A percentile compares a stretch with the other conserved stretches of the same genome.
Evolutionary conservation across 2,797 vertebrate genomes (phyloP).

Genomic region (Moxostoma hubbsi): DNA sequence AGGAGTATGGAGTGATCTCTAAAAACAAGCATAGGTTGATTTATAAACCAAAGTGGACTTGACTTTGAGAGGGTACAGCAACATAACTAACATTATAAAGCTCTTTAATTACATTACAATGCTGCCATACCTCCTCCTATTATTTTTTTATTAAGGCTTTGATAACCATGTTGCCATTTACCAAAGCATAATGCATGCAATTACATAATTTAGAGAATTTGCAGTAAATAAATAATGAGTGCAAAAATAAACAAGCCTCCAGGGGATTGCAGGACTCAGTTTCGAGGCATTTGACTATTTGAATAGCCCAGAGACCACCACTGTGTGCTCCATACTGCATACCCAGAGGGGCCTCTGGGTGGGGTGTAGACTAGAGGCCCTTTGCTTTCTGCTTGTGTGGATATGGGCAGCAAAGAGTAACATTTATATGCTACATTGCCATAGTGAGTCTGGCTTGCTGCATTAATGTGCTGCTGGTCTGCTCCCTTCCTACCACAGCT

Average conservation of each 20-base stretch:
- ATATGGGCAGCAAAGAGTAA: conserved; percentile 29
- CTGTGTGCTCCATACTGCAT: conserved; percentile 17
- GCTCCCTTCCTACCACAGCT: conserved; percentile 17
- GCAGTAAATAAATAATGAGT: conserved; percentile 46
- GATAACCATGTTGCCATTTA: conserved; percentile 33
- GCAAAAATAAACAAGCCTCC: conserved; percentile 17
- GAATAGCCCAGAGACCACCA: conserved; percentile 12
- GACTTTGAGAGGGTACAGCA: too few relatives aligned
- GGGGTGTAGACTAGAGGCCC: conserved; percentile 13
- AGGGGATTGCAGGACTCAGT: conserved; percentile 22
- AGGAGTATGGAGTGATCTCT: background rate
- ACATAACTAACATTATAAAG: background rate
- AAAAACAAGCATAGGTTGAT: too few relatives aligned
- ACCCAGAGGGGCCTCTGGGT: conserved; percentile 16
- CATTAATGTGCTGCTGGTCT: conserved; percentile 44
- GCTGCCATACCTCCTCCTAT: background rate
- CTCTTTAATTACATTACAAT: background rate
- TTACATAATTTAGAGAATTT: conserved; percentile 43
- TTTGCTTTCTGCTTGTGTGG: conserved; percentile 31
- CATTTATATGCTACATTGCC: conserved; percentile 49
- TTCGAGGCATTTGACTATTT: conserved; percentile 31
- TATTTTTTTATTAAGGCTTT: conserved; percentile 27
- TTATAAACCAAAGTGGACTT: too few relatives aligned
- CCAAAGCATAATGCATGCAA: conserved; percentile 20
- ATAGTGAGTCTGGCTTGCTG: conserved; percentile 14